Evolutionary conservation across 2,113 vertebrate species (phyloP).

Genomic region (Maccullochella peelii): DNA sequence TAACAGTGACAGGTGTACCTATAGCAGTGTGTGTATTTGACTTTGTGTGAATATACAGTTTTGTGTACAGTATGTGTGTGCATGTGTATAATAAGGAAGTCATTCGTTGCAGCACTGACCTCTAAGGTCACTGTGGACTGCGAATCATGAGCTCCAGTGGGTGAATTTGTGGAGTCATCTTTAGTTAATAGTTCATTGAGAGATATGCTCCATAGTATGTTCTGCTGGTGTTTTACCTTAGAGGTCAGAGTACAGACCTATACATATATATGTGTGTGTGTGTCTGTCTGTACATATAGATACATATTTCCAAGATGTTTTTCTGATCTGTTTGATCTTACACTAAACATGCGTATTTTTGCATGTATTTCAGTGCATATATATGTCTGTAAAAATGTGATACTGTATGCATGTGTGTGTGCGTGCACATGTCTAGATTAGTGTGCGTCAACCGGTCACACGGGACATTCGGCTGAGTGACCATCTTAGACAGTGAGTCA

Average conservation of each 20-base stretch:
- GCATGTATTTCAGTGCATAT: not conserved
- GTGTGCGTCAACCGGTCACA: slow-evolving; percentile 46
- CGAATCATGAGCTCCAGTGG: slow-evolving; percentile 4
- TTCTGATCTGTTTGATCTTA: slow-evolving; percentile 9
- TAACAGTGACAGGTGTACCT: not conserved
- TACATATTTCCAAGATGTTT: slow-evolving; percentile 6
- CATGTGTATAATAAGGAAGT: not conserved
- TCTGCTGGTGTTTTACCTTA: not conserved
- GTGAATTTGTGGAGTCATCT: slow-evolving; percentile 31
- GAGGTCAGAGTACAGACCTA: slow-evolving; percentile 22
- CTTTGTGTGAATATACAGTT: not conserved
- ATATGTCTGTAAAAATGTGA: not conserved
- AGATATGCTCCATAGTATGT: slow-evolving; percentile 11
- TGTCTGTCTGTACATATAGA: not conserved
- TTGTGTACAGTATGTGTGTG: not conserved
- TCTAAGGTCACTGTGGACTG: slow-evolving; percentile 4
- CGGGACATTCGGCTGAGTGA: slow-evolving; percentile 43
- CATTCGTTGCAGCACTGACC: not conserved
- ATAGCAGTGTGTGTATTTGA: not conserved
- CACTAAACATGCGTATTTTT: not conserved
- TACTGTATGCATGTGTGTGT: slow-evolving; percentile 8
- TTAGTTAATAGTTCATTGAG: slow-evolving; percentile 29
- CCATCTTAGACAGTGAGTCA: slow-evolving; percentile 80
- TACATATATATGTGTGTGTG: not conserved
- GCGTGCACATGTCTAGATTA: slow-evolving; percentile 29